Evolutionary conservation across 2,797 vertebrate species (phyloP).

Genomic region (Peromyscus nudipes): DNA sequence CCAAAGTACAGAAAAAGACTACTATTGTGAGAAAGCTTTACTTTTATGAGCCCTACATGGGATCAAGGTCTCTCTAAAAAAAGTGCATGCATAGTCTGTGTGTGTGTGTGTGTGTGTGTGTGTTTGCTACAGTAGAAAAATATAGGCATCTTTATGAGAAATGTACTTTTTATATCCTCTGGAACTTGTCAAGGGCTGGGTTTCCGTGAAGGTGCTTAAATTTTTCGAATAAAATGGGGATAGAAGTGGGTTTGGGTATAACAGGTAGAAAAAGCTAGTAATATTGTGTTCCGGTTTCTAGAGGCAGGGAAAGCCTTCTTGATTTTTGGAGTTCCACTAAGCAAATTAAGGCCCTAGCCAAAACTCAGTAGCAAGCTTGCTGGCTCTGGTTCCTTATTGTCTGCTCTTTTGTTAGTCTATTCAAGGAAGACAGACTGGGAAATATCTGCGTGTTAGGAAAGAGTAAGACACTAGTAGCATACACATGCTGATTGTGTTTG

Average conservation of each 20-base stretch:
- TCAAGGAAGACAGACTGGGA: background rate
- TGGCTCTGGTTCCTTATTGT: background rate
- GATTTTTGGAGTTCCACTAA: background rate
- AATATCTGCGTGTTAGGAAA: conserved; percentile 14
- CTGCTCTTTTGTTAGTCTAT: background rate
- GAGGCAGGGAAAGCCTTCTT: background rate
- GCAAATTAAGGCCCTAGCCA: background rate
- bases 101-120: background rate
- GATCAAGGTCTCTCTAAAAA: background rate
- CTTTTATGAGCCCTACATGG: background rate
- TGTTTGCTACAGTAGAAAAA: background rate
- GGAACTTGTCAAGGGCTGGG: background rate
- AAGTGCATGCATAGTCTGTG: background rate
- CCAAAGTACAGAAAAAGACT: background rate
- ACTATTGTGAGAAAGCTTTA: background rate
- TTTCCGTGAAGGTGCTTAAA: background rate
- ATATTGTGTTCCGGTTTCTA: background rate
- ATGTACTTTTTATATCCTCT: background rate
- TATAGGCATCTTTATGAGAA: background rate
- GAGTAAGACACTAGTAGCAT: background rate
- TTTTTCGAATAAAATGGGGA: conserved; percentile 5
- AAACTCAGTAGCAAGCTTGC: background rate
- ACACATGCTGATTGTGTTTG: background rate
- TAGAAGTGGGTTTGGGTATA: background rate
- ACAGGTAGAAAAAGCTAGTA: background rate